phyloP scores from a whole-genome alignment of 2,888 invertebrate genomes.

The Chrysina gloriosa region DNA sequence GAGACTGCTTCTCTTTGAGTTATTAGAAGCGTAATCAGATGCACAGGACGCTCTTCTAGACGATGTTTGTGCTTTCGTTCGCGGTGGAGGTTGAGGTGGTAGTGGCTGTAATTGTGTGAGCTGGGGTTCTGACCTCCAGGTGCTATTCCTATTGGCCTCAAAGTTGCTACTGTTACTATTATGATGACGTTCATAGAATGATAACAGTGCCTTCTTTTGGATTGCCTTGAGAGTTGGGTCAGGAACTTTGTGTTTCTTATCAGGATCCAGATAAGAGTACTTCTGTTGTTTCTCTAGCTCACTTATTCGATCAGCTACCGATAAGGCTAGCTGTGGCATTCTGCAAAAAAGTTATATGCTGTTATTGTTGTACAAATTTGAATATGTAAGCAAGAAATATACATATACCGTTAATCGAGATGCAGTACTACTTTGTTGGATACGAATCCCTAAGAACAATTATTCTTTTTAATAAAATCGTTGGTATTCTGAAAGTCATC shows the following conservation, averaged over 20 bases:
- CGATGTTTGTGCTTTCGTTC: conserved; percentile 64
- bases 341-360: conserved; percentile 53
- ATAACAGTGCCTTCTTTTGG: conserved; percentile 84
- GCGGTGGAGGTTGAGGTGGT: conserved; percentile 63
- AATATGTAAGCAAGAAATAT: background rate
- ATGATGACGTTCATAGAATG: conserved; percentile 83
- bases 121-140: conserved; percentile 73
- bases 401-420: background rate
- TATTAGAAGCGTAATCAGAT: conserved; percentile 72
- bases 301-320: conserved; percentile 75
- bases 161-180: conserved; percentile 52
- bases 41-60: conserved; percentile 75
- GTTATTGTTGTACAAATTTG: background rate
- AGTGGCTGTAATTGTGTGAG: conserved; percentile 61
- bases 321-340: conserved; percentile 65
- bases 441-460: no score
- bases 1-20: conserved; percentile 64
- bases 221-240: conserved; percentile 82
- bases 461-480: no score
- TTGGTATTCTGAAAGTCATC: background rate
- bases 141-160: conserved; percentile 53
- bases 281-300: conserved; percentile 74
- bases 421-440: no score
- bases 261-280: conserved; percentile 78
- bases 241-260: conserved; percentile 78